These are phyloP conservation scores for Synaphobranchus kaupii DNA, from an alignment of 2,797 vertebrate species.

Conservation along the genomic window DNA sequence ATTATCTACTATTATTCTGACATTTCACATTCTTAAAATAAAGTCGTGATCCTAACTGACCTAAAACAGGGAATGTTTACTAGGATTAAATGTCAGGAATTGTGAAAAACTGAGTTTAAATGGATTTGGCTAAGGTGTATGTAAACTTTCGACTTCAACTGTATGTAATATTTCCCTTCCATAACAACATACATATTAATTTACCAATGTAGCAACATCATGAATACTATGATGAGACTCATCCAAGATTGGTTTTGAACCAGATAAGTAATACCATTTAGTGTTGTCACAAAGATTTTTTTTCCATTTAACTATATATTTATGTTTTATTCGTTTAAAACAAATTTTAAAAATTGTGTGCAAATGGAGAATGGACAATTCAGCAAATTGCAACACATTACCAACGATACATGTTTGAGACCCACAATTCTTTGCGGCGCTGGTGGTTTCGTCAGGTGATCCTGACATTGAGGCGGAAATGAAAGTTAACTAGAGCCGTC, in stretches of 20 bases:
- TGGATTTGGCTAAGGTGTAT: too few relatives aligned
- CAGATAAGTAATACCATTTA: too few relatives aligned
- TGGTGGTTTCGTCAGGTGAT: slow-evolving; percentile 65
- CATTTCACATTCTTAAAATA: too few relatives aligned
- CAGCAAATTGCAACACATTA: neutral
- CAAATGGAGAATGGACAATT: neutral
- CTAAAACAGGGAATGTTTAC: too few relatives aligned
- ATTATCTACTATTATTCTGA: too few relatives aligned
- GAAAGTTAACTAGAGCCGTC: slow-evolving; percentile 67
- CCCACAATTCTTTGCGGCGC: slow-evolving; percentile 59
- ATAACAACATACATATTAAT: neutral
- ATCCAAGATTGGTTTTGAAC: too few relatives aligned
- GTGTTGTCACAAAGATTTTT: too few relatives aligned
- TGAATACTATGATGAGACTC: too few relatives aligned
- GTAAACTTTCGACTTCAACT: too few relatives aligned
- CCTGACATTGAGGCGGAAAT: slow-evolving; percentile 74
- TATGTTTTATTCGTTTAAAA: neutral
- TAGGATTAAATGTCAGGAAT: too few relatives aligned
- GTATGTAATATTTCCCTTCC: neutral
- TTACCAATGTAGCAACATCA: neutral
- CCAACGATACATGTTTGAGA: neutral
- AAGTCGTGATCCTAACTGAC: too few relatives aligned
- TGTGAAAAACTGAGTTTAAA: too few relatives aligned
- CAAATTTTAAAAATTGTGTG: neutral
- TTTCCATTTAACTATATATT: neutral